These are phyloP conservation scores for Kryptolebias marmoratus DNA, from an alignment of 2,113 vertebrate genomes.

Conservation along the genomic window DNA sequence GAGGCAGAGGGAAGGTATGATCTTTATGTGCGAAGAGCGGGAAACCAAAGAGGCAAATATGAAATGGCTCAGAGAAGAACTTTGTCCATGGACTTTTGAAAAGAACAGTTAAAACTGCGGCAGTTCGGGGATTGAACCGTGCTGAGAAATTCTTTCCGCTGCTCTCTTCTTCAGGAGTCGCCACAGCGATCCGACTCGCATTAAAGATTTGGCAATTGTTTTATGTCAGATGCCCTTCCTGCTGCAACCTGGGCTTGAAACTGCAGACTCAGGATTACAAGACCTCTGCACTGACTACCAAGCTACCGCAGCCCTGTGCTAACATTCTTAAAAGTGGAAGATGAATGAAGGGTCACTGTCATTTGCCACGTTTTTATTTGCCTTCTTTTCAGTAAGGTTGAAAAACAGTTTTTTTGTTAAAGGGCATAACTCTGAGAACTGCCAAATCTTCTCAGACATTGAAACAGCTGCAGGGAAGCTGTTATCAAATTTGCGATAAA, in stretches of 20 bases:
- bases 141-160: no score
- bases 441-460: background rate
- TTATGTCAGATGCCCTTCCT: no score
- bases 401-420: background rate
- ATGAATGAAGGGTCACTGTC: background rate
- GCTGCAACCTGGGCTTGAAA: no score
- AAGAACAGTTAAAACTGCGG: background rate
- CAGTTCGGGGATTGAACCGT: background rate
- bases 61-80: slow-evolving; percentile 85
- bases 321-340: background rate
- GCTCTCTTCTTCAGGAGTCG: no score
- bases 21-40: slow-evolving; percentile 84
- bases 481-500: no score
- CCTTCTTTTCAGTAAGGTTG: background rate
- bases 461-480: background rate
- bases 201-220: no score
- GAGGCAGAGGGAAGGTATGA: slow-evolving; percentile 72
- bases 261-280: no score
- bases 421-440: background rate
- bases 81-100: slow-evolving; percentile 92
- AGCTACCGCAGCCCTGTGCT: background rate
- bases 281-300: no score
- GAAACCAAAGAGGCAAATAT: slow-evolving; percentile 59
- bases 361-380: background rate
- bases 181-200: no score